Base-by-base conservation (phyloP, 2,797 vertebrate species). In the Sphaeramia orbicularis region DNA sequence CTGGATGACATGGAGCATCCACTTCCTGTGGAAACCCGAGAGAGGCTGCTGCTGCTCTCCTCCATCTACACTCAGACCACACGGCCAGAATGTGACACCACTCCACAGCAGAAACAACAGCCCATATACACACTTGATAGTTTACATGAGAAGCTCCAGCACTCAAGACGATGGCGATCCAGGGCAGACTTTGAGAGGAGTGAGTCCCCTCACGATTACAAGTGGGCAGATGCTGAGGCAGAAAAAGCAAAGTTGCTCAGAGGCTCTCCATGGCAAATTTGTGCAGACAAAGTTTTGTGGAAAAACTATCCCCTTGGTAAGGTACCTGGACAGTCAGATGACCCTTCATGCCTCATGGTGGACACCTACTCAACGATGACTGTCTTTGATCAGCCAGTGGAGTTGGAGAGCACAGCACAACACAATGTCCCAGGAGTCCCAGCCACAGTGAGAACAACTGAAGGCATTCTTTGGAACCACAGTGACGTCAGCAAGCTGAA, bases 241-340 rank as follows among this genome's bases (percentile, higher is more conserved):
- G 95, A 96, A 53, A 95, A 92, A 49, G 94, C 85, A 9, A 90
- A 88, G 14, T 75, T 90, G 0, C 90, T 99, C 58, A 86, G 93
- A 68, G 97, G 96, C 0, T 98, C 96, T 0, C 74, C 92, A 0
- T 99, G 98, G 97, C 95, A 96, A 77, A 81, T 99, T 63, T 92
- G 94, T 70, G 71, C 86, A 67, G 97, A 98, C 75, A 94, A 95
- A 58, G 91, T 96, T 9, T 69, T 65, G 24, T 99, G 98, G 98
- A 94, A 91, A 36, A 90, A 93, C 54, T 96, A 91, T 42, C 95
- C 98, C 18, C 86, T 99, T 37, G 98, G 98, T 15, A 96, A 94
- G 74, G 92, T 97, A 35, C 97, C 97, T 0, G 96, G 96, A 52
- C 98, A 99, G 83, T 94, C 93, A 0, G 96, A 96, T 1, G 96